Base-by-base conservation (phyloP, 2,888 invertebrate species). In the Oscheius sp. region DNA sequence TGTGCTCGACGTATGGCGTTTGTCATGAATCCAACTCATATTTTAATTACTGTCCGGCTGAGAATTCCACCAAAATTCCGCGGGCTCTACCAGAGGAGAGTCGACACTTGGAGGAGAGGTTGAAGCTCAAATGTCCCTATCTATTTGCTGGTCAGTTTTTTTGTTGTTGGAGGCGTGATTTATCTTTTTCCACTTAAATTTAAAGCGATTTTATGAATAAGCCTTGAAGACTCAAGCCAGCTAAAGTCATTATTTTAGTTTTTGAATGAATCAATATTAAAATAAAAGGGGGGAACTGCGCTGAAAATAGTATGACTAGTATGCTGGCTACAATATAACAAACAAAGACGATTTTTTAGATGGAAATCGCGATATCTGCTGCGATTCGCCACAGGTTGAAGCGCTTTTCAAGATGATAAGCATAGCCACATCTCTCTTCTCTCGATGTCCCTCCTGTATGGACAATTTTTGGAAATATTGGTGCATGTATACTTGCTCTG, bases 391-490 rank as follows among this genome's bases (percentile, higher is more conserved):
- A 15, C 64, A 64, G 33, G 64, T 64, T 12, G 64, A 46, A 25
- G 52, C 48, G 17, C 34, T 64, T 0, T 64, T 52, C 52, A 48
- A 64, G 33, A 48, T 50, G 64, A 48, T 64, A 12, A 64, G 52
- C 27, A 48, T 48, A 6, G 64, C 64, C 4, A 52, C 29, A 8
- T 50, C 48, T 3, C 64, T 64, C 27, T 52, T 64, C 23, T 64
- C 64, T 17, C 64, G 50, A 12, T 64, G 64, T 37, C 33, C 64
- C n/a, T 64, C 64, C 25, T 64, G 64, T 23, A 50, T 64, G 34
- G 64, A 64, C 31, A 64, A 64, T 37, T 64, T 64, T 31, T 52
- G 46, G 48, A 64, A 64, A 23, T 64, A 50, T 17, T 64, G 64
- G 64, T 64, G 64, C 27, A 52, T 50, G 52, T 64, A 50, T 20